Conservation (phyloP, 2,797 vertebrate species). For the Mastacembelus armatus region DNA sequence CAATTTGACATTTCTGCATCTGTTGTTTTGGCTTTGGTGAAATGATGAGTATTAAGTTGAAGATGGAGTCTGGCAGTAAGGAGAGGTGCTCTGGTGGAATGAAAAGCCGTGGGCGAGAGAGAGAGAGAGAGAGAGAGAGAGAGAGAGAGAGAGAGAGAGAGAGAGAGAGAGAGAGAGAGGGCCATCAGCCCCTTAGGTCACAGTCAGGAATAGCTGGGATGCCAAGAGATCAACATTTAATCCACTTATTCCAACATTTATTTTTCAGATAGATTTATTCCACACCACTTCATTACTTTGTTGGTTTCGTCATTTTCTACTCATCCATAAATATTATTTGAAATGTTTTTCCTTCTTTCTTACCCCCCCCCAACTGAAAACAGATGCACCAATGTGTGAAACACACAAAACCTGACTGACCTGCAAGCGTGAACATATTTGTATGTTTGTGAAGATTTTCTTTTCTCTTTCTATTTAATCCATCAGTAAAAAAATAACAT, state of each 20-base stretch:
- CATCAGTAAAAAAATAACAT: not conserved
- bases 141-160: slow-evolving; percentile 11
- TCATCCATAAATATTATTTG: slow-evolving; percentile 1
- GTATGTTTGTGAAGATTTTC: not conserved
- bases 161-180: slow-evolving; percentile 14
- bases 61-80: slow-evolving; percentile 59
- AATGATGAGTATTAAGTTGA: slow-evolving; percentile 60
- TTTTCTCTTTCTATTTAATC: not conserved
- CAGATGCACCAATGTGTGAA: slow-evolving; percentile 44
- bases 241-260: too few relatives aligned
- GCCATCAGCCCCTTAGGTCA: slow-evolving; percentile 48
- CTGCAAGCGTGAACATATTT: not conserved
- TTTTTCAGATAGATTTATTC: slow-evolving; percentile 41
- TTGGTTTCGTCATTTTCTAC: slow-evolving; percentile 28
- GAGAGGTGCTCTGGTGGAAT: slow-evolving; percentile 60
- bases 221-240: slow-evolving; percentile 61
- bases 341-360: slow-evolving; percentile 7
- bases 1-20: slow-evolving; percentile 62
- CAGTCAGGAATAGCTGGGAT: slow-evolving; percentile 46
- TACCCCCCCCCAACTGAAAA: slow-evolving; percentile 32
- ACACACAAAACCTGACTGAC: slow-evolving; percentile 30
- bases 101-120: slow-evolving; percentile 53
- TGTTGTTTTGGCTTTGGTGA: slow-evolving; percentile 68
- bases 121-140: slow-evolving; percentile 3
- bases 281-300: slow-evolving; percentile 17